These are phyloP conservation scores for Molanna angustata DNA, from an alignment of 2,888 invertebrate genomes.

Conservation along the genomic window DNA sequence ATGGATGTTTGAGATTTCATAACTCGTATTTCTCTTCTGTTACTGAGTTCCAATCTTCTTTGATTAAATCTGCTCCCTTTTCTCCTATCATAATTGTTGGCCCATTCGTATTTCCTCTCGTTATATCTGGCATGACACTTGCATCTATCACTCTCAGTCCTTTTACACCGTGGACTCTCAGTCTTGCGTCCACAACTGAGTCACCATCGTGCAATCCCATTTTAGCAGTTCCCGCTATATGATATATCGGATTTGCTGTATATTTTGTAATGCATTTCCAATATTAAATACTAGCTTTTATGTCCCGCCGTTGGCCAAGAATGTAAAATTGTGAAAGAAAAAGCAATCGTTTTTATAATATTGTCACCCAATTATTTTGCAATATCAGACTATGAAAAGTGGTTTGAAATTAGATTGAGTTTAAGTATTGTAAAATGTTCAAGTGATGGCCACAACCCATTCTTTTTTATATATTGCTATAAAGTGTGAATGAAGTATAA, in stretches of 20 bases:
- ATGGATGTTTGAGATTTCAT: no score
- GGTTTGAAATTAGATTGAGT: no score
- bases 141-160: slow-evolving; percentile 54
- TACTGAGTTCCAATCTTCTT: slow-evolving; percentile 46
- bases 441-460: no score
- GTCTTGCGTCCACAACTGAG: slow-evolving; percentile 52
- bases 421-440: no score
- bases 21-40: background rate
- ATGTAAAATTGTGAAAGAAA: no score
- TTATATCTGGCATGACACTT: slow-evolving; percentile 53
- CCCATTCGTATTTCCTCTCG: slow-evolving; percentile 58
- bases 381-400: no score
- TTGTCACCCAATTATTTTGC: no score
- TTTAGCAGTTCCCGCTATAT: slow-evolving; percentile 67
- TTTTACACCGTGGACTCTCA: slow-evolving; percentile 53
- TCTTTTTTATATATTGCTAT: no score
- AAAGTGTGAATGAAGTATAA: no score
- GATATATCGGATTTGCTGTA: slow-evolving; percentile 58
- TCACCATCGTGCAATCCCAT: slow-evolving; percentile 56
- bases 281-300: no score
- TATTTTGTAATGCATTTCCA: slow-evolving; percentile 58
- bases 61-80: slow-evolving; percentile 70
- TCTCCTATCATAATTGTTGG: slow-evolving; percentile 84
- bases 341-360: no score
- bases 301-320: no score